These are phyloP conservation scores for Lypha dubia DNA, from an alignment of 2,888 invertebrate genomes.

Conservation along the genomic window DNA sequence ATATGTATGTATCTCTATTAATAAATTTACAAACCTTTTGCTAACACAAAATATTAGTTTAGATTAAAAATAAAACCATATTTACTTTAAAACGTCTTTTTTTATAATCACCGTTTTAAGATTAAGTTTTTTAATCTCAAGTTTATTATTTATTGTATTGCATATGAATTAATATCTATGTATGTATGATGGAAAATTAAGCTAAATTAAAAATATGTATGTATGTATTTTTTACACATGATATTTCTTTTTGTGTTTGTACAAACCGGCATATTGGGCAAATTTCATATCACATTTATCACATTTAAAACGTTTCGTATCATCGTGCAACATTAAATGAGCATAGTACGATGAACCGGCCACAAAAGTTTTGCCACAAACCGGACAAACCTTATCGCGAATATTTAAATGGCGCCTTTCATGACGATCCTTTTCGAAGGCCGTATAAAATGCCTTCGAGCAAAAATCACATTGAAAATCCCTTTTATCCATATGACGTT, in stretches of 20 bases:
- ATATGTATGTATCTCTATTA: too few species aligned
- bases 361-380: slow-evolving; percentile 79
- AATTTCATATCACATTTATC: slow-evolving; percentile 76
- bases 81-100: too few species aligned
- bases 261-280: slow-evolving; percentile 80
- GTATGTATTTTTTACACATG: slow-evolving; percentile 22
- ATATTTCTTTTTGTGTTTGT: slow-evolving; percentile 78
- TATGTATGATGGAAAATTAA: too few species aligned
- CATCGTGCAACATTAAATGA: slow-evolving; percentile 79
- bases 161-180: too few species aligned
- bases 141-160: too few species aligned
- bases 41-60: too few species aligned
- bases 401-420: slow-evolving; percentile 79
- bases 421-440: slow-evolving; percentile 79
- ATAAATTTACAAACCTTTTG: too few species aligned
- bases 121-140: too few species aligned
- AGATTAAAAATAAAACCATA: too few species aligned
- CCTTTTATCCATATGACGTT: slow-evolving; percentile 78
- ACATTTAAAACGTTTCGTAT: slow-evolving; percentile 79
- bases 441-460: slow-evolving; percentile 79
- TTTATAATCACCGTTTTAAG: too few species aligned
- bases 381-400: slow-evolving; percentile 79
- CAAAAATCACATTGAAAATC: slow-evolving; percentile 78
- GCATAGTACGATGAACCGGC: slow-evolving; percentile 80
- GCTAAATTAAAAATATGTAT: too few species aligned